Conservation (phyloP, 2,797 vertebrate genomes). For the Nothura maculosa region DNA sequence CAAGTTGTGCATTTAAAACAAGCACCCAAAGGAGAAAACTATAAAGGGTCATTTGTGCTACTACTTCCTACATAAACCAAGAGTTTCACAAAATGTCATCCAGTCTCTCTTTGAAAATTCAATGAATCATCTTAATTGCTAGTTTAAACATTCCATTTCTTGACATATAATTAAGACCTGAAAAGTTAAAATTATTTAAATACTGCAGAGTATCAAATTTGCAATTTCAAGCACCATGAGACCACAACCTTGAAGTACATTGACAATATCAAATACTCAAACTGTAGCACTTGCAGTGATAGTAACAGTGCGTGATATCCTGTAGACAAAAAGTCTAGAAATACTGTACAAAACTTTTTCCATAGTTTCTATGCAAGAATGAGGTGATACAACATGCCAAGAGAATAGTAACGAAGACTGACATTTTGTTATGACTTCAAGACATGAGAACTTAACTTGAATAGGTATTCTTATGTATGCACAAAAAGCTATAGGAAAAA, state of each 20-base stretch:
- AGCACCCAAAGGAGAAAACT: background rate
- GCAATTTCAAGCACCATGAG: background rate
- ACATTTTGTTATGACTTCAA: background rate
- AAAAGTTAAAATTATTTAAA: background rate
- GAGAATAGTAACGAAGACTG: background rate
- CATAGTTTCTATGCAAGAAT: background rate
- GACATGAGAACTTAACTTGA: background rate
- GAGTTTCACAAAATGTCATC: background rate
- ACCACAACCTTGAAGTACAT: fast-evolving
- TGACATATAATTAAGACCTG: background rate
- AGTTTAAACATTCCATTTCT: background rate
- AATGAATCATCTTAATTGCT: background rate
- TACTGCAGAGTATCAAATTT: background rate
- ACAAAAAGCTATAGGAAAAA: background rate
- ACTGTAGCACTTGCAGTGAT: background rate
- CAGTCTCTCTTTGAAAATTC: background rate
- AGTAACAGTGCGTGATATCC: background rate
- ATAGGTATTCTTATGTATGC: no score
- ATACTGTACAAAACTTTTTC: background rate
- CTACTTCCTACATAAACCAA: background rate
- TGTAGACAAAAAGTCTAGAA: background rate
- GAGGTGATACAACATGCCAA: background rate
- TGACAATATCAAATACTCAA: fast-evolving
- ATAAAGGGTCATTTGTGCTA: background rate
- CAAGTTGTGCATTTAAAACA: background rate